phyloP scores from a whole-genome alignment of 1,140 invertebrate species.

The Euwallacea similis region DNA sequence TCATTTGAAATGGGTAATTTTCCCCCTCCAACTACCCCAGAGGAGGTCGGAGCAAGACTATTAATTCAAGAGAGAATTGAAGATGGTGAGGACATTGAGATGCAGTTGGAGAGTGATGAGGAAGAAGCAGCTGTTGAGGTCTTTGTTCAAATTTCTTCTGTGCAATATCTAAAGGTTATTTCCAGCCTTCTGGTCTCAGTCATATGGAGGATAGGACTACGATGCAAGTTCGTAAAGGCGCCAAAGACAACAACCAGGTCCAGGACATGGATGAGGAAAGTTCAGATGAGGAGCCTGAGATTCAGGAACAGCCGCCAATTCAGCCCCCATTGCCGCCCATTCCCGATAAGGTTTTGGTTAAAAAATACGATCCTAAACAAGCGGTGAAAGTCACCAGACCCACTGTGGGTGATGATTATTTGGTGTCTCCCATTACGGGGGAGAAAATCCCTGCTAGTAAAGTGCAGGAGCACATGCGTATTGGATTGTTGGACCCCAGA shows the following conservation, averaged over 20 bases:
- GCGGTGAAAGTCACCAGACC: slow-evolving; percentile 62
- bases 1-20: slow-evolving; percentile 94
- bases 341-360: slow-evolving; percentile 93
- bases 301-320: slow-evolving; percentile 54
- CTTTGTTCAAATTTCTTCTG: too few relatives aligned
- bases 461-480: slow-evolving; percentile 97
- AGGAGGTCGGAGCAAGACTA: slow-evolving; percentile 93
- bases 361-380: slow-evolving; percentile 97
- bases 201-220: slow-evolving; percentile 66
- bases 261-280: slow-evolving; percentile 92
- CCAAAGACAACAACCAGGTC: slow-evolving; percentile 58
- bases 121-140: slow-evolving; percentile 51
- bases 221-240: slow-evolving; percentile 45
- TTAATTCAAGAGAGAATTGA: slow-evolving; percentile 76
- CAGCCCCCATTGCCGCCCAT: slow-evolving; percentile 73
- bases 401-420: slow-evolving; percentile 78
- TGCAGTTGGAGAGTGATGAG: slow-evolving; percentile 75
- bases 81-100: slow-evolving; percentile 67
- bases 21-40: slow-evolving; percentile 94
- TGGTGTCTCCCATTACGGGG: slow-evolving; percentile 97
- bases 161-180: slow-evolving; percentile 4
- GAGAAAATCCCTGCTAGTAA: slow-evolving; percentile 96
- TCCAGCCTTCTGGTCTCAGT: slow-evolving; percentile 66
- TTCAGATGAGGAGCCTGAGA: slow-evolving; percentile 71
- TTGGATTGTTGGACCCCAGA: slow-evolving; percentile 94